Conservation (phyloP, 1,140 invertebrate genomes). For the Lasioglossum baleicum region DNA sequence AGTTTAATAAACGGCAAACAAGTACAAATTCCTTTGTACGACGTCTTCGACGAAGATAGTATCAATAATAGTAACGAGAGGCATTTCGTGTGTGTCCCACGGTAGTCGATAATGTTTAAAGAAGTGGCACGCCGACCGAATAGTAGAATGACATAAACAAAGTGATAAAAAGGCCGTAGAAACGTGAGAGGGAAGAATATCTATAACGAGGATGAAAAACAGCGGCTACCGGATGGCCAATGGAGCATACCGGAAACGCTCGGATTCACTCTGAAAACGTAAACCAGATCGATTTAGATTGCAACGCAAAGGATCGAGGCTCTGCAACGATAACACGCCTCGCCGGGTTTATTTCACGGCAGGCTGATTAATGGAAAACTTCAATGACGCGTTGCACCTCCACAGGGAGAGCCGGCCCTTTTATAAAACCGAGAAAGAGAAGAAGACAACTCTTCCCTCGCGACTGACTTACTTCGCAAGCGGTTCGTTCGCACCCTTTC, state of each 20-base stretch:
- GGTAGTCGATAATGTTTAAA: no score
- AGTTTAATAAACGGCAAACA: no score
- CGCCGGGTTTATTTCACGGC: constrained; percentile 52
- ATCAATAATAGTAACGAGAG: no score
- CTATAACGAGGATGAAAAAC: constrained; percentile 33
- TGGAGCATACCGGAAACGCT: constrained; percentile 36
- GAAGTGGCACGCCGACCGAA: not conserved
- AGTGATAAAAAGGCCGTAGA: not conserved
- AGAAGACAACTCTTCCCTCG: not conserved
- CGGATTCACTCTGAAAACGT: constrained; percentile 51
- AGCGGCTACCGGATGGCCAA: constrained; percentile 18
- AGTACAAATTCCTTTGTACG: no score
- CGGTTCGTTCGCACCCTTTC: constrained; percentile 24
- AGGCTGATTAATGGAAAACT: constrained; percentile 56
- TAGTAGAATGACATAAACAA: not conserved
- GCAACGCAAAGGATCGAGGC: constrained; percentile 45
- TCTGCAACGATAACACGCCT: constrained; percentile 40
- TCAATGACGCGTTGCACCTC: constrained; percentile 25
- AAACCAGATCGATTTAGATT: constrained; percentile 52
- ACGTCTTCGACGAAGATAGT: no score
- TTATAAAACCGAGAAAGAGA: constrained; percentile 29
- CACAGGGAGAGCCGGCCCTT: not conserved
- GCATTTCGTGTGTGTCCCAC: no score
- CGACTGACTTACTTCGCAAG: constrained; percentile 27
- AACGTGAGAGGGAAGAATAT: not conserved